Evolutionary conservation across 1,140 invertebrate species (phyloP).

Genomic region (Colletes gigas): DNA sequence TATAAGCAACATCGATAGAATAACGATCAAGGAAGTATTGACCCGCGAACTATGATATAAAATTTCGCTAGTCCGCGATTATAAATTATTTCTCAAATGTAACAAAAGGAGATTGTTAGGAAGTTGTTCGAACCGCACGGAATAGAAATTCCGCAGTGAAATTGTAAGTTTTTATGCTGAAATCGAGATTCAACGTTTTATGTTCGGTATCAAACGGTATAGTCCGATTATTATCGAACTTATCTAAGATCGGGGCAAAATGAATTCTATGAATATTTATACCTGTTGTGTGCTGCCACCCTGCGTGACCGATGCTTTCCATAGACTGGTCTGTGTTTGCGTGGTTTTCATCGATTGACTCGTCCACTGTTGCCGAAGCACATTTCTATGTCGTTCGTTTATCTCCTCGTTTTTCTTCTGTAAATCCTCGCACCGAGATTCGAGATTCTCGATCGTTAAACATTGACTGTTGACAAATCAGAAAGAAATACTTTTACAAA

Average conservation of each 20-base stretch:
- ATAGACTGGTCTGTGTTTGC: conserved; percentile 52
- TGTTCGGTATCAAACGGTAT: not conserved
- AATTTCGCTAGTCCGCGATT: not conserved
- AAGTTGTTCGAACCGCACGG: not conserved
- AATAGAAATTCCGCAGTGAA: conserved; percentile 2
- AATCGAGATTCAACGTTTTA: not conserved
- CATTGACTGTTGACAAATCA: conserved; percentile 82
- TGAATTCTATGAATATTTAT: conserved; percentile 29
- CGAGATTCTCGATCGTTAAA: conserved; percentile 88
- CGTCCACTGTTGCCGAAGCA: conserved; percentile 67
- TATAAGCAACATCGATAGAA: no score
- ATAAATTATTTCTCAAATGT: not conserved
- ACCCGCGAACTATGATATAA: no score
- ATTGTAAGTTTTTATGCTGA: not conserved
- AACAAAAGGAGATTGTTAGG: not conserved
- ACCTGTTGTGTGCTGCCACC: conserved; percentile 77
- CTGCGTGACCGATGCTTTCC: conserved; percentile 66
- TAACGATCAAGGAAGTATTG: no score
- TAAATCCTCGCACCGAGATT: conserved; percentile 90
- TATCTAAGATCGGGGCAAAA: conserved; percentile 10
- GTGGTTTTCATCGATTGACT: conserved; percentile 53
- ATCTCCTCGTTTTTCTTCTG: conserved; percentile 89
- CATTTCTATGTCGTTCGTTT: conserved; percentile 76
- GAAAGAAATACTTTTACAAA: not conserved
- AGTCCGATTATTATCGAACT: conserved; percentile 15